phyloP scores from a whole-genome alignment of 1,140 invertebrate genomes.

The Palaemon carinicauda region DNA sequence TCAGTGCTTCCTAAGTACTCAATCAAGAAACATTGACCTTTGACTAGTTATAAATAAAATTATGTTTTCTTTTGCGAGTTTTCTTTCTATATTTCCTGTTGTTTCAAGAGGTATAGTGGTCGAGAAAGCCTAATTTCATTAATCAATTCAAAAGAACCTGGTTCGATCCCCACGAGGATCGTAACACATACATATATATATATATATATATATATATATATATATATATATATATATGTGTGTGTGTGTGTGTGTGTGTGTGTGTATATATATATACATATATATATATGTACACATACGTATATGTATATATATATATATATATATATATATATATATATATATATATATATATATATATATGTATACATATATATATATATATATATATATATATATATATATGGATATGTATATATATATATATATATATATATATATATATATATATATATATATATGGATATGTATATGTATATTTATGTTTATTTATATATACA shows the following conservation, averaged over 20 bases:
- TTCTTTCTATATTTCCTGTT: no score
- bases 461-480: neutral
- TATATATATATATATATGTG: neutral
- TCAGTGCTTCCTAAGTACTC: no score
- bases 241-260: neutral
- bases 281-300: neutral
- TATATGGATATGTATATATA: neutral
- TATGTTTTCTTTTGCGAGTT: no score
- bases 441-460: conserved; percentile 2
- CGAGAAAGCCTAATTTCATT: no score
- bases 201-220: conserved; percentile 2
- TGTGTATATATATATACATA: neutral
- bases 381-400: neutral
- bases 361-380: neutral
- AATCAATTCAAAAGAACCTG: no score
- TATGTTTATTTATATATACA: neutral
- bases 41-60: no score
- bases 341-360: conserved; percentile 2
- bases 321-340: conserved; percentile 2
- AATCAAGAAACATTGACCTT: no score
- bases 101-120: no score
- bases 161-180: no score
- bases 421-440: neutral
- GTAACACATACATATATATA: no score
- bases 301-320: neutral